Evolutionary conservation across 1,140 invertebrate species (phyloP).

Genomic region (Nilaparvata lugens): DNA sequence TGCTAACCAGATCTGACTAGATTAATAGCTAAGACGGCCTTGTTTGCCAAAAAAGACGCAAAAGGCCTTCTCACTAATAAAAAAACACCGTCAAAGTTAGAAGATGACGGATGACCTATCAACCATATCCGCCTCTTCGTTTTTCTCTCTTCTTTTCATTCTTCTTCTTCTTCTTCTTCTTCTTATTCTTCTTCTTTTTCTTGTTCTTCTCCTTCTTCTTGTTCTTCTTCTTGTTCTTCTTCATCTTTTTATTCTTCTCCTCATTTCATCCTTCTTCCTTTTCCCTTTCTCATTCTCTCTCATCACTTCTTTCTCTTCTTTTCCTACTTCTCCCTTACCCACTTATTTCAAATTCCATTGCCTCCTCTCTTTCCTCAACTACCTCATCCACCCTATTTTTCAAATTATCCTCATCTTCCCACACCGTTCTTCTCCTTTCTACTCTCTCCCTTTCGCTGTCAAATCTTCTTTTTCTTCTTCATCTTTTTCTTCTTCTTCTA

Average conservation of each 20-base stretch:
- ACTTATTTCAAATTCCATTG: too few species aligned
- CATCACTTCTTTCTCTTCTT: neutral
- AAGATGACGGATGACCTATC: neutral
- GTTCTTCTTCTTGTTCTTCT: neutral
- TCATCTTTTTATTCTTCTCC: neutral
- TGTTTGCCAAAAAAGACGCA: too few species aligned
- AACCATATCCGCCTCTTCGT: neutral
- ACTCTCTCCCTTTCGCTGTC: too few species aligned
- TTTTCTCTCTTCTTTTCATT: neutral
- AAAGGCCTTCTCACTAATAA: neutral
- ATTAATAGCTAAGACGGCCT: too few species aligned
- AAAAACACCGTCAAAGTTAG: neutral
- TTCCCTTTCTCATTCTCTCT: neutral
- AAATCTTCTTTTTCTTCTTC: neutral
- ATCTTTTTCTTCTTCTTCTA: conserved; percentile 6
- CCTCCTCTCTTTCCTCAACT: too few species aligned
- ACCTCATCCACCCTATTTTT: too few species aligned
- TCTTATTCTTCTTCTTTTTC: neutral
- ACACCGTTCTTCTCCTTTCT: neutral
- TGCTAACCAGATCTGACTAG: too few species aligned
- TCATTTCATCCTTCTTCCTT: neutral
- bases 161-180: neutral
- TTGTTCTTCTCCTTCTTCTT: neutral
- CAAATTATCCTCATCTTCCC: neutral
- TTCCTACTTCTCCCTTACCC: neutral